Evolutionary conservation across 1,140 invertebrate species (phyloP), one percentile per base, ranked within the genome.

Genomic region (Aphis craccivora): DNA sequence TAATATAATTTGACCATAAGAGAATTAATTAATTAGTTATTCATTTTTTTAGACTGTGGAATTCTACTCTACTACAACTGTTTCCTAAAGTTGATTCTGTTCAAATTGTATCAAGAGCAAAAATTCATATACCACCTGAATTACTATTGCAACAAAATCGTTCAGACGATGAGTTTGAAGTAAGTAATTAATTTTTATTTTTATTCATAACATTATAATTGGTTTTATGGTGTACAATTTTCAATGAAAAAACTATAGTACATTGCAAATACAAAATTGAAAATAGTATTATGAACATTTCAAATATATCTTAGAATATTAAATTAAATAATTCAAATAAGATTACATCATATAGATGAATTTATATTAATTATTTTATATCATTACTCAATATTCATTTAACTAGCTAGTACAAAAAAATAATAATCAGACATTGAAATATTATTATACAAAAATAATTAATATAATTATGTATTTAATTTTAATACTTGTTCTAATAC

Each of bases 1-100:
- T 23, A 1, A 48, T 23, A 1, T 22, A 55, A 89, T 94, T 14
- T 3, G 35, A 30, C 18, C 5, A 8, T 7, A 30, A 30, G 25
- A 20, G 35, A 45, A 83, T 30, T n/a, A 76, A n/a, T 35, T 55
- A 23, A 2, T 89, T 60, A 18, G 30, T 30, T 60, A 35, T 53
- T 90, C 30, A 84, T 76, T 60, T 94, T 86, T 92, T 92, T 86
- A 96, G 98, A 90, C 95, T 99, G 18, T 99, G 98, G 98, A 99
- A 99, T 96, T 97, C 97, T 2, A 99, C 98, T 0, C 95, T 99
- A 25, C 97, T 98, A 2, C 97, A 98, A 95, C 97, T 99, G 95
- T 98, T 98, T 95, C 97, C 97, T 0, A 96, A 97, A 87, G 97
- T 98, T n/a, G 97, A 98, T 95, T 96, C 96, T 84, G 98, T 99